Percentiles rank a stretch among this genome's conserved stretches.
Conservation (phyloP, 37 sponge, comb jelly and placozoan species). For the Amphimedon queenslandica region DNA sequence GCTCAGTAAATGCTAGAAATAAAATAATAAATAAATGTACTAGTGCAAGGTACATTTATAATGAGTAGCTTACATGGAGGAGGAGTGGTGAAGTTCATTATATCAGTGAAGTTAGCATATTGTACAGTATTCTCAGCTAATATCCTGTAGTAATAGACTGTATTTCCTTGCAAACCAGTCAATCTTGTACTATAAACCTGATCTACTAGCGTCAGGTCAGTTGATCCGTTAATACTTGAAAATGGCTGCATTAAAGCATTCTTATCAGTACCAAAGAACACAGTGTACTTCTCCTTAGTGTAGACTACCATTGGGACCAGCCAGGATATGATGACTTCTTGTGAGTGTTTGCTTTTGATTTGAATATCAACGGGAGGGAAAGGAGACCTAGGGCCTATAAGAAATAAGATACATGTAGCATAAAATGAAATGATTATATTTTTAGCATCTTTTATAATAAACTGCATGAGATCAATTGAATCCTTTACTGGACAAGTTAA, state of each 20-base stretch:
- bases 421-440: no score
- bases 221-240: neutral
- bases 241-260: no score
- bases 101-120: neutral
- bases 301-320: conserved; percentile 4
- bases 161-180: neutral
- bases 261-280: neutral
- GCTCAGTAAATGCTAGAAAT: neutral
- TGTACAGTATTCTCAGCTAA: neutral
- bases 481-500: no score
- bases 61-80: neutral
- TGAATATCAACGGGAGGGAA: neutral
- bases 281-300: conserved; percentile 8
- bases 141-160: neutral
- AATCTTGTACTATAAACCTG: neutral
- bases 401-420: no score
- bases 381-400: neutral
- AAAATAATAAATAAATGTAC: neutral
- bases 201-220: neutral
- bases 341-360: neutral
- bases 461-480: no score
- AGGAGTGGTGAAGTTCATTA: conserved; percentile 1
- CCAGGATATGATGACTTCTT: conserved; percentile 8
- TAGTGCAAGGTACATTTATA: neutral
- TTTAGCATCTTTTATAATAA: no score